Evolutionary conservation across 2,888 invertebrate species (phyloP).

Genomic region (Scelioninae gen. 2): DNA sequence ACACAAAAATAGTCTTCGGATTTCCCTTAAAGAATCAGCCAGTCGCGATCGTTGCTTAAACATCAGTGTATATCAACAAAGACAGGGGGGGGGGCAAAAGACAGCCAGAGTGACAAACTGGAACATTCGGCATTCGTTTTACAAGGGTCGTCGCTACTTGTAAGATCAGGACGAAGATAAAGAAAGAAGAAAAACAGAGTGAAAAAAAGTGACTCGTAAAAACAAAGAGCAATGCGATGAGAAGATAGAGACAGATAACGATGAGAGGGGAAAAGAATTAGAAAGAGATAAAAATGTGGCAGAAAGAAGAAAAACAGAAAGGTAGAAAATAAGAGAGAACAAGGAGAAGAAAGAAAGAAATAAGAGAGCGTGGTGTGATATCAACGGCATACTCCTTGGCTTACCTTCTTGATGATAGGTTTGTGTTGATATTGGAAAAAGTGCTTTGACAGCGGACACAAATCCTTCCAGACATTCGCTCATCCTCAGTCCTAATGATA

Average conservation of each 20-base stretch:
- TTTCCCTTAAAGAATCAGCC: constrained; percentile 15
- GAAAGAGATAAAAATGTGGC: background rate
- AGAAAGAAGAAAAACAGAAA: constrained; percentile 15
- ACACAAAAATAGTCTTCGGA: constrained; percentile 9
- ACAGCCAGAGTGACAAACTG: constrained; percentile 41
- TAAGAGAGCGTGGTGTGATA: constrained; percentile 63
- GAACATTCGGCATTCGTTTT: constrained; percentile 55
- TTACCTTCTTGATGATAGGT: constrained; percentile 74
- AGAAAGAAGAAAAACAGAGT: background rate
- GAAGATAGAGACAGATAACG: background rate
- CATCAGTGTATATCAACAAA: constrained; percentile 23
- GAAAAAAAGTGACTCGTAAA: background rate
- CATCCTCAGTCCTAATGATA: constrained; percentile 74
- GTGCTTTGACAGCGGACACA: constrained; percentile 74
- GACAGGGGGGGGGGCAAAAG: constrained; percentile 11
- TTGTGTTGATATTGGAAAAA: constrained; percentile 74
- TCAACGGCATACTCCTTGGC: constrained; percentile 70
- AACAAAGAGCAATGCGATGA: constrained; percentile 1
- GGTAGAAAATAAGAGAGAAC: too few relatives aligned
- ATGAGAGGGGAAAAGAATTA: constrained; percentile 3
- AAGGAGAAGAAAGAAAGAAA: constrained; percentile 60
- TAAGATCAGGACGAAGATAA: constrained; percentile 20
- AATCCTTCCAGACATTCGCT: constrained; percentile 75
- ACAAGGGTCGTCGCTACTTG: constrained; percentile 47
- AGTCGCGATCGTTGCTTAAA: constrained; percentile 13